Evolutionary conservation across 2,797 vertebrate species (phyloP), one percentile per base, ranked within the genome.

Genomic region (Toxotes lorentzi): DNA sequence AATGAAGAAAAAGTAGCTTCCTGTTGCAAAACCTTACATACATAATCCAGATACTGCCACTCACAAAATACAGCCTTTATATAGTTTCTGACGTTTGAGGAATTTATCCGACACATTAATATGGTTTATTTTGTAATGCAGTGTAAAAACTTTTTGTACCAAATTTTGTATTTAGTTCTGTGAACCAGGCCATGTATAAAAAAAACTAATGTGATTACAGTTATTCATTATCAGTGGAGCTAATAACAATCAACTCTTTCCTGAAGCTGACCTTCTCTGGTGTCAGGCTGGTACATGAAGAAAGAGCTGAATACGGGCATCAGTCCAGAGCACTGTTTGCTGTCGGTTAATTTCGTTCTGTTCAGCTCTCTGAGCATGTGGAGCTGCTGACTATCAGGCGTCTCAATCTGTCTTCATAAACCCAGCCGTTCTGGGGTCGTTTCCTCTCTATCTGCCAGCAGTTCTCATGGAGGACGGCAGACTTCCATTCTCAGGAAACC

Each of bases 341-440:
- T n/a, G 62, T 66, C 10, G 34, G 2, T 7, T 76, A 0, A 63
- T 78, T 74, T 27, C 0, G 40, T 63, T 69, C 41, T 41, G 51
- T 50, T 69, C 56, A 23, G 67, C 40, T 75, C 67, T 77, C 50
- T 24, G 19, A 61, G 38, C 70, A 47, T 24, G 47, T 59, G 54
- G 60, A 48, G 70, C 79, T 51, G 64, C 41, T 14, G 68, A 65
- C 48, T 70, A 77, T 85, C 82, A 69, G 71, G 56, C 50, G 17
- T 73, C 65, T 79, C 70, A 72, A 82, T 87, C 78, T 70, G 80
- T 79, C 84, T 76, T n/a, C 57, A 79, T 58, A 54, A 85, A 76
- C 57, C 3, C 0, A 10, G 64, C 19, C 11, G 6, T 41, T 67
- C 58, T 19, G 51, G 27, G n/a, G 32, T 67, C 3, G 24, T 64